Evolutionary conservation across 2,888 invertebrate genomes (phyloP), one percentile per base, ranked within the genome.

Genomic region (Erpobdella octoculata): DNA sequence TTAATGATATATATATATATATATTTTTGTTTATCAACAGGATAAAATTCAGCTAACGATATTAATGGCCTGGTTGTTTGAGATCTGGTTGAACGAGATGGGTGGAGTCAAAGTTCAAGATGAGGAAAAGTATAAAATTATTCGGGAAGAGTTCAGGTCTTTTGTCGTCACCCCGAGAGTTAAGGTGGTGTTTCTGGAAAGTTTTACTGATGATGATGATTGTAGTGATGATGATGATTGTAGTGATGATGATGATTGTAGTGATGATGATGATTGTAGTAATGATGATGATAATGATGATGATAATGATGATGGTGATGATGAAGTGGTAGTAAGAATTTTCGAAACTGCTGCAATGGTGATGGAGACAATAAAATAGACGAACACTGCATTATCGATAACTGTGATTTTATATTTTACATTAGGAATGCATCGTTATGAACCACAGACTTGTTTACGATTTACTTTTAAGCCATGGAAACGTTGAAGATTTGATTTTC

Each of bases 1-100:
- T n/a, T n/a, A n/a, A n/a, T n/a, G n/a, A 35, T 64, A 8, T 12
- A 35, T 9, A 8, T 64, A 12, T 64, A n/a, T 33, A 21, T 65
- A 21, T 18, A 21, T 31, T 25, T 31, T 9, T 33, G 21, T 8
- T 62, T 36, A 25, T 31, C 33, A n/a, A 31, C n/a, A 36, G 36
- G 92, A 94, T 76, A 90, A 89, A 79, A 91, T 93, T 0, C 90
- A 93, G 79, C 89, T 91, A 66, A 93, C 94, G 0, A 91, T 95
- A 88, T 86, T 98, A 46, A 91, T 95, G 0, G 88, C 94, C 71
- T 98, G 97, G 96, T 87, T 96, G 77, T 88, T 93, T 0, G 97
- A 98, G 83, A 85, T 98, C 37, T 94, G 90, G 82, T 86, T 96
- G 75, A 91, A 90, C 71, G 90, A 93, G 83, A 86, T 97, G 72